These are phyloP conservation scores for Sphenodon punctatus DNA, from an alignment of 2,797 vertebrate genomes.

Conservation along the genomic window DNA sequence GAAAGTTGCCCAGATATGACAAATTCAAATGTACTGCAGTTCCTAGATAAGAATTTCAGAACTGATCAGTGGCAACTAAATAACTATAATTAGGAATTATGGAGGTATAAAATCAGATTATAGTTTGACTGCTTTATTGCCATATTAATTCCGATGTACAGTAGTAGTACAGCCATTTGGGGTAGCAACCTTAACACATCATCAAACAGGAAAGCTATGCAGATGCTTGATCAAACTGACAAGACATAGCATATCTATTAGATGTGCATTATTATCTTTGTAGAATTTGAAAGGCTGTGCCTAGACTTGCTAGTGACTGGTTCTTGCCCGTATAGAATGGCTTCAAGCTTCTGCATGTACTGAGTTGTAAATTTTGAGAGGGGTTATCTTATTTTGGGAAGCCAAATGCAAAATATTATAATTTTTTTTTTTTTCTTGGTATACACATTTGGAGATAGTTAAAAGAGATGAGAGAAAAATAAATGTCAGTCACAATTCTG, in stretches of 20 bases:
- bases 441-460: not conserved
- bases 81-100: not conserved
- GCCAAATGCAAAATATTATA: not conserved
- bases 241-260: not conserved
- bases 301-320: not conserved
- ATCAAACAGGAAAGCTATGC: not conserved
- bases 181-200: not conserved
- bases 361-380: not conserved
- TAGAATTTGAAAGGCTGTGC: not conserved
- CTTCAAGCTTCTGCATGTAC: not conserved
- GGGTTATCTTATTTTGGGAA: not conserved
- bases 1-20: constrained; percentile 29
- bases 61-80: constrained; percentile 18
- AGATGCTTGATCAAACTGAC: not conserved
- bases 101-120: not conserved
- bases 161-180: not conserved
- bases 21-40: constrained; percentile 21
- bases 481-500: too few species aligned
- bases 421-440: not conserved
- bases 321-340: not conserved
- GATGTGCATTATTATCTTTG: not conserved
- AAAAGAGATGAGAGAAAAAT: too few species aligned
- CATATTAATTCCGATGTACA: constrained; percentile 43
- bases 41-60: constrained; percentile 34
- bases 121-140: constrained; percentile 28